Conservation (phyloP, 2,113 vertebrate genomes). For the Caranx melampygus region DNA sequence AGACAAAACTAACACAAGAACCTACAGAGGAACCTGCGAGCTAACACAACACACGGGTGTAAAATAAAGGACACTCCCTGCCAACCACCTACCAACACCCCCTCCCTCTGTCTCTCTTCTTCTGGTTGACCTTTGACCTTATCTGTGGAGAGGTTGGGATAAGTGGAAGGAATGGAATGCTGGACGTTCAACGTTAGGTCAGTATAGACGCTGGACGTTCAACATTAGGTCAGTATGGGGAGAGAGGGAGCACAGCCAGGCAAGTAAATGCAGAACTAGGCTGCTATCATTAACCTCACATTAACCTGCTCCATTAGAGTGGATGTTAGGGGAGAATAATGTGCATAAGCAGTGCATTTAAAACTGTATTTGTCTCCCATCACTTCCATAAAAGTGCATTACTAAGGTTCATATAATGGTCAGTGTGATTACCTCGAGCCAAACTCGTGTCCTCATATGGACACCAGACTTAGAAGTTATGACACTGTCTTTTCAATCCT, state of each 20-base stretch:
- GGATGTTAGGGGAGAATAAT: neutral
- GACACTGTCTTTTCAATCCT: neutral
- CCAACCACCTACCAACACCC: neutral
- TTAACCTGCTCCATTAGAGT: constrained; percentile 5
- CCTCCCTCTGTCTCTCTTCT: neutral
- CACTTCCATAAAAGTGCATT: neutral
- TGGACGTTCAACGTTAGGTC: neutral
- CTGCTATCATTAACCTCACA: neutral
- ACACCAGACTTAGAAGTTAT: neutral
- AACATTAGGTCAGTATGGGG: constrained; percentile 29
- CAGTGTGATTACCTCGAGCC: neutral
- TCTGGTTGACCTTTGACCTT: constrained; percentile 63
- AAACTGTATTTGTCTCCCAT: neutral
- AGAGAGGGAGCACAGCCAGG: neutral
- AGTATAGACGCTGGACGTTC: neutral
- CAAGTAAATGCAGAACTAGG: constrained; percentile 55
- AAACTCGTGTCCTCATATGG: neutral
- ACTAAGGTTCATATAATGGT: neutral
- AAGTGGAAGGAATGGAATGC: constrained; percentile 66
- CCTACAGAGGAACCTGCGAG: neutral
- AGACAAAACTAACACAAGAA: constrained; percentile 16
- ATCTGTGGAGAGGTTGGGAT: constrained; percentile 50
- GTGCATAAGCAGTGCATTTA: neutral
- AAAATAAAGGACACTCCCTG: constrained; percentile 36
- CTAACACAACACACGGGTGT: constrained; percentile 21